Evolutionary conservation across 1,140 invertebrate genomes (phyloP), one percentile per base, ranked within the genome.

Genomic region (Camponotus floridanus): DNA sequence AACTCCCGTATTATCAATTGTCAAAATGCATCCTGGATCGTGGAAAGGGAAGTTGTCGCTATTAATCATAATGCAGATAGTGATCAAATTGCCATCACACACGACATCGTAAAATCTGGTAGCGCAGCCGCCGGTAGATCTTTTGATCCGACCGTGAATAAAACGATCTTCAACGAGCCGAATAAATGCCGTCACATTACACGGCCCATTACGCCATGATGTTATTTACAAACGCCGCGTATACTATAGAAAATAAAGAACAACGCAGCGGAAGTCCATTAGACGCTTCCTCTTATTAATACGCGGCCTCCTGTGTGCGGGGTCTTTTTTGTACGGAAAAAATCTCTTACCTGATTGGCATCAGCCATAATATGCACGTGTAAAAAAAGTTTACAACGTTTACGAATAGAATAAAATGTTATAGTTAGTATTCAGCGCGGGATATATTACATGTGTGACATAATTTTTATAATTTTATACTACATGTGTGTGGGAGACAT

Each of bases 181-280:
- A 88, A 81, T 89, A 89, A 89, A 89, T 89, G 85, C 83, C 83
- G 42, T 33, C 83, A 84, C 71, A 89, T 89, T 89, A 89, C 88
- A 89, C 88, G 88, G 88, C n/a, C 48, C 88, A 89, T 89, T 88
- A 76, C 88, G 76, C 83, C 39, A 86, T 33, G 87, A 76, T 83
- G 88, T 89, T 89, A 81, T 89, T 89, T 86, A 57, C 87, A 76
- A 55, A 76, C 84, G 26, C 67, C 87, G 86, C 67, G 68, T 45
- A 74, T 78, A 67, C 68, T 76, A 33, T 80, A 45, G 81, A 83
- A 86, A 76, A 83, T 65, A 85, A 86, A 65, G 88, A 89, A 89
- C 87, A 89, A 88, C 88, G 33, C 74, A 84, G 26, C 88, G 88
- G 88, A 88, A 88, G 81, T 48, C 83, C 83, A 89, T 89, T 89